A percentile compares a stretch with the other conserved stretches of the same genome.
Evolutionary conservation across 1,140 invertebrate genomes (phyloP).

Genomic region (Dryas iulia): DNA sequence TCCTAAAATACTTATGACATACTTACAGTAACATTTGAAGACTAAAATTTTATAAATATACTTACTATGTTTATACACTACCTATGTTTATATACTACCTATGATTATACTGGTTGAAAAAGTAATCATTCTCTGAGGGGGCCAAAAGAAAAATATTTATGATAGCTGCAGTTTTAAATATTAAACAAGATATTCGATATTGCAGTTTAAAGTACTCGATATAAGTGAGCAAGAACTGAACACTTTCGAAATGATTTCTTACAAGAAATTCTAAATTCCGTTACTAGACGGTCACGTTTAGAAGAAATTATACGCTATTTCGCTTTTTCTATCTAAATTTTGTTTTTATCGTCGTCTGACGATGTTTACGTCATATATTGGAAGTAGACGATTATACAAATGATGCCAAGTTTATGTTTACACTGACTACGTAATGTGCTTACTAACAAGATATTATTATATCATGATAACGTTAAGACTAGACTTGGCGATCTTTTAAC

Average conservation of each 20-base stretch:
- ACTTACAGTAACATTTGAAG: too few species aligned
- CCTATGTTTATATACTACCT: too few species aligned
- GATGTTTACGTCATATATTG: neutral
- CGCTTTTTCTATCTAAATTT: neutral
- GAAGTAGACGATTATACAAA: neutral
- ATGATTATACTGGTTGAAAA: too few species aligned
- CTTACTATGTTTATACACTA: too few species aligned
- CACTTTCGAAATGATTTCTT: neutral
- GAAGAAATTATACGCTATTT: neutral
- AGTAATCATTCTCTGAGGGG: neutral
- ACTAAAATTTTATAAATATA: too few species aligned
- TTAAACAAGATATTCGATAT: neutral
- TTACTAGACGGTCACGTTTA: neutral
- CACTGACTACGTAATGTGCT: neutral
- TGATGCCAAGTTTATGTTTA: neutral
- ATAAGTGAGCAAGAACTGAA: neutral
- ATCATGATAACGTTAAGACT: conserved; percentile 2
- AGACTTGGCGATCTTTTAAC: neutral
- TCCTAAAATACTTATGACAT: too few species aligned
- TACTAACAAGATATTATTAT: conserved; percentile 26
- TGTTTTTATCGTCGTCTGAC: neutral
- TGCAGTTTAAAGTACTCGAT: neutral
- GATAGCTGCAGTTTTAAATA: neutral
- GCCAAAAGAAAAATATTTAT: neutral
- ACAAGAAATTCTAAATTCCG: neutral